Evolutionary conservation across 1,140 invertebrate genomes (phyloP), one percentile per base, ranked within the genome.

Genomic region (Frieseomelitta varia): DNA sequence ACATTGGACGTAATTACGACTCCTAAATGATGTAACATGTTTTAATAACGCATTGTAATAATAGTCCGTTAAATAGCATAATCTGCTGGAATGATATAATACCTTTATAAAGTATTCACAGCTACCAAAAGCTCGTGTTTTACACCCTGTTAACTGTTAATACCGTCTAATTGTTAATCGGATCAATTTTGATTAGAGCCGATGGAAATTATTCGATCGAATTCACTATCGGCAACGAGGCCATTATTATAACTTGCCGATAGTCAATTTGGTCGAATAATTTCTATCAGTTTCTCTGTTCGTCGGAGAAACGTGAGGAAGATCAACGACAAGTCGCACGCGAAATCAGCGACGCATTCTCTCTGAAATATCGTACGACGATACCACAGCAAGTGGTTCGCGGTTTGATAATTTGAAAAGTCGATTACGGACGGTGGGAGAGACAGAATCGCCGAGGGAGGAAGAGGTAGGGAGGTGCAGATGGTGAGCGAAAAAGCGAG

Each of bases 401-500:
- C 24, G 58, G 58, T 30, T 27, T 17, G n/a, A 65, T 65, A 67
- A 67, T 34, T 11, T 19, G 55, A n/a, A 58, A 15, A 21, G 24
- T 21, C 11, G 55, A 24, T 34, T n/a, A 53, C 6, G 1, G 30
- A 14, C 24, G 0, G 73, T 6, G 8, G n/a, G 30, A 21, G 21
- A 30, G n/a, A 11, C 34, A 15, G 2, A 15, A 19, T 4, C 19
- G 30, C 0, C 12, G 58, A 4, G 24, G 11, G 58, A 14, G 56
- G 24, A 21, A 58, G 19, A 56, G 6, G 21, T 8, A 56, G 56
- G 24, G 56, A 10, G 56, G 14, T 34, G 30, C n/a, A 12, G 56
- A 47, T 10, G 30, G 1, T 30, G 34, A 14, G 21, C 51, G 81
- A 83, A 83, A 83, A 77, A 78, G 55, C 74, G 63, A 53, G 24